phyloP scores from a whole-genome alignment of 2,888 invertebrate species.

The Tetrapedia diversipes region DNA sequence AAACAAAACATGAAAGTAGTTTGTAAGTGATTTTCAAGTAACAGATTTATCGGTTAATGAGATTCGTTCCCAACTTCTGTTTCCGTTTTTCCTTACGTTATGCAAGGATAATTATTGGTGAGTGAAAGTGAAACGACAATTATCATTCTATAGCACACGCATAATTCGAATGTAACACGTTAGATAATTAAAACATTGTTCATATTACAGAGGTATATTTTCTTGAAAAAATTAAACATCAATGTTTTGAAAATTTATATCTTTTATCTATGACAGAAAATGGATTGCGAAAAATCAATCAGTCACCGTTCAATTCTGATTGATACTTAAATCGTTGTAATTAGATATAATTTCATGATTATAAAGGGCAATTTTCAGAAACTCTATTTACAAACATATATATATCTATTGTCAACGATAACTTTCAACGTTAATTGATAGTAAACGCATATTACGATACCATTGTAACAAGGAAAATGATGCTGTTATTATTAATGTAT shows the following conservation, averaged over 20 bases:
- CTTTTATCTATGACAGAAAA: not conserved
- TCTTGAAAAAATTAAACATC: too few relatives aligned
- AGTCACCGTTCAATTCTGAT: not conserved
- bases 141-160: not conserved
- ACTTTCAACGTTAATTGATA: not conserved
- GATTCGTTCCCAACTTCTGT: not conserved
- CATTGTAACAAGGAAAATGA: not conserved
- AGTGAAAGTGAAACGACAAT: not conserved
- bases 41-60: not conserved
- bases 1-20: not conserved
- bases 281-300: not conserved
- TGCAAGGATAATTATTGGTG: not conserved
- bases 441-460: not conserved
- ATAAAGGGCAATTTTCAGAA: too few relatives aligned
- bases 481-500: not conserved
- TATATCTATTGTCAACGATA: too few relatives aligned
- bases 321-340: not conserved
- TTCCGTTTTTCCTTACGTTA: not conserved
- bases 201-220: too few relatives aligned
- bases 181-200: not conserved
- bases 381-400: too few relatives aligned
- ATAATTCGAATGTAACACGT: not conserved
- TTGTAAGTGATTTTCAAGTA: not conserved
- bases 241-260: too few relatives aligned
- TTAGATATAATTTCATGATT: too few relatives aligned